phyloP scores from a whole-genome alignment of 2,113 vertebrate species.

The Chrysemys picta region DNA sequence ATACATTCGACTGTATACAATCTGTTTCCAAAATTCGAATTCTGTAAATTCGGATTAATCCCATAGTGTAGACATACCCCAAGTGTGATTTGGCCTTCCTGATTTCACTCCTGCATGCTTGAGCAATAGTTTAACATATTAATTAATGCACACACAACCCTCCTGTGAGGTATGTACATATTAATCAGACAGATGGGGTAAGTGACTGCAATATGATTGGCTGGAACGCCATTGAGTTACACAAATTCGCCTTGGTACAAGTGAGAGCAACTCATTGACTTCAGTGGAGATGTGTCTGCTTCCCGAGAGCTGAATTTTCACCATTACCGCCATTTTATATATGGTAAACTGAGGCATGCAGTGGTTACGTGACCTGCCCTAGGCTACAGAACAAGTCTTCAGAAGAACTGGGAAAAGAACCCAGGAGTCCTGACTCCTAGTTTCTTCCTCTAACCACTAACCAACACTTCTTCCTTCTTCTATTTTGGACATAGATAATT shows the following conservation, averaged over 20 bases:
- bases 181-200: background rate
- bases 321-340: background rate
- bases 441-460: accelerated
- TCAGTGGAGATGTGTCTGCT: accelerated
- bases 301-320: background rate
- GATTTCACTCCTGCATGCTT: too few species aligned
- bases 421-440: background rate
- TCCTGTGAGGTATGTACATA: background rate
- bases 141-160: background rate
- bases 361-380: background rate
- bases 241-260: accelerated
- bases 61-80: too few species aligned
- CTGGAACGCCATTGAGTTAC: background rate
- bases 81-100: too few species aligned
- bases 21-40: too few species aligned
- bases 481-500: background rate
- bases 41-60: too few species aligned
- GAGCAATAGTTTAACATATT: background rate
- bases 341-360: conserved; percentile 7
- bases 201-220: background rate
- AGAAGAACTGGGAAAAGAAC: background rate
- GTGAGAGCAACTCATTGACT: background rate
- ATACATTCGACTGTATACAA: too few species aligned
- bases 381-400: background rate
- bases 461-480: background rate